Base-by-base conservation (phyloP, 2,888 invertebrate genomes). In the Endotricha flammealis region DNA sequence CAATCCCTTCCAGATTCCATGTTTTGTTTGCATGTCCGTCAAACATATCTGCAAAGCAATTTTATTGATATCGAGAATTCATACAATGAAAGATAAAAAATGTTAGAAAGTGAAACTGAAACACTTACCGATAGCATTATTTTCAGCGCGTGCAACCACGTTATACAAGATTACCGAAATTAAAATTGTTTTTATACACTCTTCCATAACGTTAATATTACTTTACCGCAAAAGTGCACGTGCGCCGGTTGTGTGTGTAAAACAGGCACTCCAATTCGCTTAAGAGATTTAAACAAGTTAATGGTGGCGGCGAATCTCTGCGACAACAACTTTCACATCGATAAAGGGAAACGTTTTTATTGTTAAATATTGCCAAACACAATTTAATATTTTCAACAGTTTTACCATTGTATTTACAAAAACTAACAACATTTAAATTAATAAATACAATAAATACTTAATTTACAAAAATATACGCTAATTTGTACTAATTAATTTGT, bases 201-300 rank as follows among this genome's bases (percentile, higher is more conserved):
- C 5, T 10, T 34, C 34, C 31, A 39, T 32, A 32, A 33, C 36
- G 36, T 43, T 34, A 24, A 38, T 41, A n/a, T 52, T 28, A 14
- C 50, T 48, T 46, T 45, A 39, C 50, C 53, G 59, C 55, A 60
- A 66, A 60, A 60, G 54, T 59, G 58, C 56, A 58, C 66, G 62
- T 63, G 57, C 70, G 64, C 48, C 58, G 52, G 53, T 62, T 60
- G 68, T 65, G 50, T 69, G 68, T 67, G 71, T 72, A 64, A 66
- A 60, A 58, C 63, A 52, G 52, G 53, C 72, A 68, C 59, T 75
- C 62, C 69, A 77, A 67, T 80, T 77, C 64, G 55, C 68, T 59
- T 53, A 57, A 60, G 53, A 57, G 63, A 65, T 61, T 58, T 53
- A 52, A 75, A 80, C 82, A 80, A 77, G 85, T 82, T 70, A 64